Evolutionary conservation across 2,888 invertebrate genomes (phyloP).

Genomic region (Mechanitis mazaeus): DNA sequence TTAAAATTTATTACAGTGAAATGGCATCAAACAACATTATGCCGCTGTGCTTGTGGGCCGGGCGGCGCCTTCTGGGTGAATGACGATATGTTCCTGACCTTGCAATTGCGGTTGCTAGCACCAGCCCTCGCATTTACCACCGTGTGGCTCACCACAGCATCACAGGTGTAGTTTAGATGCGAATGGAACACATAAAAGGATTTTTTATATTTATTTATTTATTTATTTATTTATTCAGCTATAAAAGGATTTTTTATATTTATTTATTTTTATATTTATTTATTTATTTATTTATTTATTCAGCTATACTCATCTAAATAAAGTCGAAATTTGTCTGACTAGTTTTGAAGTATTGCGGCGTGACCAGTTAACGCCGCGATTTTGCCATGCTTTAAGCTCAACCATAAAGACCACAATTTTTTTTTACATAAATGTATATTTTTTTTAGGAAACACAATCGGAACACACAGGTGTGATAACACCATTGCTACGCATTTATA

Average conservation of each 20-base stretch:
- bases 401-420: too few species aligned
- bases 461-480: constrained; percentile 55
- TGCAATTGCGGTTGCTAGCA: constrained; percentile 45
- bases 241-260: neutral
- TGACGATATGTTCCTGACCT: constrained; percentile 44
- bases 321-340: too few species aligned
- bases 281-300: too few species aligned
- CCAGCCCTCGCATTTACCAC: constrained; percentile 46
- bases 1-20: constrained; percentile 26
- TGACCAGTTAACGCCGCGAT: too few species aligned
- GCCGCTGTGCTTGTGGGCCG: constrained; percentile 46
- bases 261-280: too few species aligned
- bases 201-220: too few species aligned
- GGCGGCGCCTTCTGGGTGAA: constrained; percentile 39
- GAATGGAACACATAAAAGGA: neutral
- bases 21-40: constrained; percentile 33
- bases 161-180: constrained; percentile 41
- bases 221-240: too few species aligned
- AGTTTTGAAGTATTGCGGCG: too few species aligned
- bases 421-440: too few species aligned
- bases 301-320: too few species aligned
- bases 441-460: constrained; percentile 49
- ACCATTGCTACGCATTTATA: constrained; percentile 52
- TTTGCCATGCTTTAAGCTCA: too few species aligned
- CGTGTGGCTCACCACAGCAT: constrained; percentile 54